Conservation (phyloP, 2,888 invertebrate genomes). For the Embidobia sp. region DNA sequence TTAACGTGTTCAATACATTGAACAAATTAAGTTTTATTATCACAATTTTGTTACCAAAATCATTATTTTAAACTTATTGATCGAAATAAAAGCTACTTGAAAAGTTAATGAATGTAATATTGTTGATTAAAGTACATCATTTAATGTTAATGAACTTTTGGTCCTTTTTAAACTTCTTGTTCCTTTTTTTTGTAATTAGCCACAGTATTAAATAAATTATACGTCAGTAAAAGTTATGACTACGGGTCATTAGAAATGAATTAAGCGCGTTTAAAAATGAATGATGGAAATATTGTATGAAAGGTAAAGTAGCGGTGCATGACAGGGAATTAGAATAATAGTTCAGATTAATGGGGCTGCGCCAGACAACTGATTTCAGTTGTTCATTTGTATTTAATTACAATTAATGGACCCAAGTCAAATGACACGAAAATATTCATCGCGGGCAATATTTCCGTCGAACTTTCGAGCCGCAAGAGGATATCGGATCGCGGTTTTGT, state of each 20-base stretch:
- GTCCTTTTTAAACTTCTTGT: too few relatives aligned
- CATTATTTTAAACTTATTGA: too few relatives aligned
- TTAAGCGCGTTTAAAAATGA: conserved; percentile 53
- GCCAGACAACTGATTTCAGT: conserved; percentile 35
- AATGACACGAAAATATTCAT: conserved; percentile 8
- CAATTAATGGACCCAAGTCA: conserved; percentile 12
- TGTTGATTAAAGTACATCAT: too few relatives aligned
- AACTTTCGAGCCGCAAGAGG: conserved; percentile 16
- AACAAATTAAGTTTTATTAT: too few relatives aligned
- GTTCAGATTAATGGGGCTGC: conserved; percentile 40
- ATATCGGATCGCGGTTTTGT: conserved; percentile 25
- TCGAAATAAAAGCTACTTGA: too few relatives aligned
- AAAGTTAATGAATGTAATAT: too few relatives aligned
- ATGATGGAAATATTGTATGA: conserved; percentile 36
- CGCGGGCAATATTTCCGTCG: conserved; percentile 3
- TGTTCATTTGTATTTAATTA: conserved; percentile 20
- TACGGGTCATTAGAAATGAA: conserved; percentile 54
- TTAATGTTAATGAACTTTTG: too few relatives aligned
- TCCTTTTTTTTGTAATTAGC: conserved; percentile 29
- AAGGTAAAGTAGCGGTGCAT: conserved; percentile 24
- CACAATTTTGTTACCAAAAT: too few relatives aligned
- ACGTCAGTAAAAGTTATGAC: conserved; percentile 53
- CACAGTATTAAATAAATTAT: conserved; percentile 34
- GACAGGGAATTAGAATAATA: conserved; percentile 40
- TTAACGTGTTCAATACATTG: too few relatives aligned